phyloP scores from a whole-genome alignment of 2,888 invertebrate species.

The Aphodius granarius region DNA sequence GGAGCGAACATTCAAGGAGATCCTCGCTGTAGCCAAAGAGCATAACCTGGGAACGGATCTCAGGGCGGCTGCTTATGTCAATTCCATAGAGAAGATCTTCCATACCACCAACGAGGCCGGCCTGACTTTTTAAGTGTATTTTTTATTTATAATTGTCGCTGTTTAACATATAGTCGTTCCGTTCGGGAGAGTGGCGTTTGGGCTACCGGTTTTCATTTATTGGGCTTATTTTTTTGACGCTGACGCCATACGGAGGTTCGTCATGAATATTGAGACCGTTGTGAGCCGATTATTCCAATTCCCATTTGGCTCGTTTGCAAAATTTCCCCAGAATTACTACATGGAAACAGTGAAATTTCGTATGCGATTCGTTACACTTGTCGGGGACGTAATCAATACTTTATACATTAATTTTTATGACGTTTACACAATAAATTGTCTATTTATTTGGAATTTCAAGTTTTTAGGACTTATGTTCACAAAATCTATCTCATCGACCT shows the following conservation, averaged over 20 bases:
- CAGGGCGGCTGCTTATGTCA: constrained; percentile 34
- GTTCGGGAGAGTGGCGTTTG: background rate
- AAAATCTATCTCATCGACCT: background rate
- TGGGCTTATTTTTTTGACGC: too few relatives aligned
- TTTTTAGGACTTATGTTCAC: background rate
- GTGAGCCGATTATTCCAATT: background rate
- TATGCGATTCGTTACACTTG: background rate
- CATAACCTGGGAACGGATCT: constrained; percentile 64
- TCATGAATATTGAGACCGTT: background rate
- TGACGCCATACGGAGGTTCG: too few relatives aligned
- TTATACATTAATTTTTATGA: background rate
- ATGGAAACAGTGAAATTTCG: background rate
- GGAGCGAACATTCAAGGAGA: constrained; percentile 70
- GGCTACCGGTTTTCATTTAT: too few relatives aligned
- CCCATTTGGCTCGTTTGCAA: background rate
- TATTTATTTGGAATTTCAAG: background rate
- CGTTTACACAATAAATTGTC: background rate
- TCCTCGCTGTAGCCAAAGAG: constrained; percentile 66
- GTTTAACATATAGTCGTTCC: background rate
- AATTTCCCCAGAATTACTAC: background rate
- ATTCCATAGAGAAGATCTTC: constrained; percentile 35
- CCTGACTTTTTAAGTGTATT: constrained; percentile 51
- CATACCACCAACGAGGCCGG: constrained; percentile 34
- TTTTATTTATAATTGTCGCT: background rate
- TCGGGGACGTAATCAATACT: background rate